Conservation (phyloP, 2,113 vertebrate species). For the Alexandromys fortis region DNA sequence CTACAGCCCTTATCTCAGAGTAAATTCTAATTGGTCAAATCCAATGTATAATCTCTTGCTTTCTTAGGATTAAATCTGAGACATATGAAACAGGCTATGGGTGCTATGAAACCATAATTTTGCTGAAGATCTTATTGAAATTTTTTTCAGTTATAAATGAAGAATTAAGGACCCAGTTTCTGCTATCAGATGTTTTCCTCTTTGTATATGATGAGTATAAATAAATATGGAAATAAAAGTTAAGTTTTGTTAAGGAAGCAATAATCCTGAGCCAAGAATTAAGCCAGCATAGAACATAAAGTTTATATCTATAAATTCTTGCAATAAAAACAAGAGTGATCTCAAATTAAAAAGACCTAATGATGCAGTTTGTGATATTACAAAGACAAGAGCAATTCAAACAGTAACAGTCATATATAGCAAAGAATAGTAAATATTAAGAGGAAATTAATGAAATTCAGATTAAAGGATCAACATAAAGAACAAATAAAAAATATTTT, state of each 20-base stretch:
- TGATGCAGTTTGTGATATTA: not conserved
- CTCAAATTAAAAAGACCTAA: not conserved
- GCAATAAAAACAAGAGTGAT: too few species aligned
- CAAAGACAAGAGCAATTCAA: not conserved
- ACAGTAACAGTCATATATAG: not conserved
- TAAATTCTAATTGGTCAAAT: not conserved
- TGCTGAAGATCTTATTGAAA: not conserved
- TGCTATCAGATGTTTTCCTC: not conserved
- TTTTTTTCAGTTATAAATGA: not conserved
- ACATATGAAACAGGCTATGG: not conserved
- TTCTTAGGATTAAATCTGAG: not conserved
- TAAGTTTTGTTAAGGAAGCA: not conserved
- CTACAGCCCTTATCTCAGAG: not conserved
- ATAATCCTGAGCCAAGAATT: not conserved
- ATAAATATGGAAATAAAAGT: not conserved
- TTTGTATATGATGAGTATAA: not conserved
- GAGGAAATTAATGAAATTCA: not conserved
- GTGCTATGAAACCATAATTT: not conserved
- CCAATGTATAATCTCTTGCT: not conserved
- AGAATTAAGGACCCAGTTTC: not conserved
- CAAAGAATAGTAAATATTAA: not conserved
- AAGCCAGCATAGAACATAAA: not conserved
- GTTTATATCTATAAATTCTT: too few species aligned
- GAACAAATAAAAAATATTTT: not conserved
- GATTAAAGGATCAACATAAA: not conserved